Base-by-base conservation (phyloP, 2,888 invertebrate species). In the Limnephilus lunatus region DNA sequence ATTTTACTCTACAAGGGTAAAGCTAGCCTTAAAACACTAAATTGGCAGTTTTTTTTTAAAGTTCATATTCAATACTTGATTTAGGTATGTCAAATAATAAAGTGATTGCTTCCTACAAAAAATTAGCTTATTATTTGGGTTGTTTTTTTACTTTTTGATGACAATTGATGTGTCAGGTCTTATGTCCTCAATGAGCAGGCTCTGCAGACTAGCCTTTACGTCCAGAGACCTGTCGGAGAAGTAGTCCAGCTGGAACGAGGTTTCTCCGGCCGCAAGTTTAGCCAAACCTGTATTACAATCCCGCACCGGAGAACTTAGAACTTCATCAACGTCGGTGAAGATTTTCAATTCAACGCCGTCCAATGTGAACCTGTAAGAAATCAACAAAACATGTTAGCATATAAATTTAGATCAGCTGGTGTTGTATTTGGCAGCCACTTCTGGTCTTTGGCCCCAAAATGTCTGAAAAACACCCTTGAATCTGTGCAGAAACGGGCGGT, bases 301-400 rank as follows among this genome's bases (percentile, higher is more conserved):
- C 5, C 98, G 95, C 0, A 98, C 97, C 0, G 98, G 98, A 0
- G 98, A 98, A 94, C 97, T 98, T 12, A 98, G 95, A 0, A 97
- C 96, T 95, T 98, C 98, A 91, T 98, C 98, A 94, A 97, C 97
- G 94, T 98, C 98, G 32, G 97, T 97, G 95, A 97, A 98, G 1
- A 98, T 95, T 94, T 97, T 97, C 2, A 98, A 94, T 94, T 97
- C 97, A n/a, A 98, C 94, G 53, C 98, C 97, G 93, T 98, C 98
- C 44, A 98, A 95, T 0, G 96, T 96, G 92, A 97, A 96, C 94
- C 97, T 97, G 94, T 2, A 93, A 93, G 87, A 39, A 85, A 39
- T 68, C 25, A n/a, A 68, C 25, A 68, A 68, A 68, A 68, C 9
- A 7, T 68, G 68, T 68, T 25, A 9, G n/a, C 1, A 68, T 25